These are phyloP conservation scores for Maccullochella peelii DNA, from an alignment of 2,113 vertebrate genomes.

Conservation along the genomic window DNA sequence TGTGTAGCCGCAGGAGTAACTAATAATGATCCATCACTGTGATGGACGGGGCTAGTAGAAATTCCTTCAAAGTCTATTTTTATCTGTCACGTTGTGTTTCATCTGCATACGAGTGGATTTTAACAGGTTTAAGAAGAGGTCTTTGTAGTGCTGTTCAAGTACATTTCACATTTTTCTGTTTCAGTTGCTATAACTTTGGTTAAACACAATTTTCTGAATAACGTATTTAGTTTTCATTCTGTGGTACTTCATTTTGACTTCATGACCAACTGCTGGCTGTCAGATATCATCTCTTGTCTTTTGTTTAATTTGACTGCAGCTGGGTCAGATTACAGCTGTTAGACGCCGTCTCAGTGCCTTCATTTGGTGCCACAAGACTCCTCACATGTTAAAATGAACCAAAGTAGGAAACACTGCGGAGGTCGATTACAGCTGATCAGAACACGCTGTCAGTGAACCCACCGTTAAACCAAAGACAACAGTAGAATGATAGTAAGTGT, in stretches of 20 bases:
- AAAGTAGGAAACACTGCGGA: not conserved
- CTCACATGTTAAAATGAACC: not conserved
- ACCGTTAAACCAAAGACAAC: not conserved
- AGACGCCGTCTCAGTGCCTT: too few species aligned
- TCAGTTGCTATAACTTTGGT: not conserved
- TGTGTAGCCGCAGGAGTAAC: slow-evolving; percentile 40
- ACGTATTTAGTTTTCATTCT: too few species aligned
- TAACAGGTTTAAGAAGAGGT: not conserved
- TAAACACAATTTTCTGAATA: not conserved
- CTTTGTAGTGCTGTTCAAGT: not conserved
- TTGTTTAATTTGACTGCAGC: too few species aligned
- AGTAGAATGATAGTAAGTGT: too few species aligned
- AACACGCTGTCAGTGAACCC: not conserved
- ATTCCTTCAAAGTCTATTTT: slow-evolving; percentile 60
- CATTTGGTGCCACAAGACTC: not conserved
- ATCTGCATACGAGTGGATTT: slow-evolving; percentile 12
- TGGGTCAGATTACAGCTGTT: not conserved
- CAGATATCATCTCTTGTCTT: too few species aligned
- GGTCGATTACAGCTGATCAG: too few species aligned
- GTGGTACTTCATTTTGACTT: too few species aligned
- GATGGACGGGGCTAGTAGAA: slow-evolving; percentile 59
- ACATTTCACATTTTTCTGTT: slow-evolving; percentile 7
- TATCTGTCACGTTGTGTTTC: slow-evolving; percentile 52
- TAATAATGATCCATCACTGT: slow-evolving; percentile 37
- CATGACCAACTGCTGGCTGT: too few species aligned